Base-by-base conservation (phyloP, 2,113 vertebrate species). In the Delphinus delphis region DNA sequence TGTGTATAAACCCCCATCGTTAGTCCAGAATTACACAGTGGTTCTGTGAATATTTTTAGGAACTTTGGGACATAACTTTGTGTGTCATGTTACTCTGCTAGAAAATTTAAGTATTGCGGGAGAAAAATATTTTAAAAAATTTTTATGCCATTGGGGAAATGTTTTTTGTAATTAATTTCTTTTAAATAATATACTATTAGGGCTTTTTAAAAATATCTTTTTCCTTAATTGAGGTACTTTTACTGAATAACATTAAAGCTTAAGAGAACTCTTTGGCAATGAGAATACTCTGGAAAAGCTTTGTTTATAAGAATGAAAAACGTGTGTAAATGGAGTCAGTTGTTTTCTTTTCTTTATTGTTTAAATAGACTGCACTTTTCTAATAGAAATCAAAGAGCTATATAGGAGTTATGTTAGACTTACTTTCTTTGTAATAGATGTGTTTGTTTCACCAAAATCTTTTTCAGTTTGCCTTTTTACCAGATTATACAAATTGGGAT, bases 301-400 rank as follows among this genome's bases (percentile, higher is more conserved):
- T 85, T 88, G 58, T 76, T 28, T 36, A 23, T 74, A 80, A 70
- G n/a, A 97, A 63, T 82, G 68, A 87, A 92, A 86, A 58, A 76
- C n/a, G 8, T 80, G 26, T 96, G 25, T 70, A 62, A 67, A 62
- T 83, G 21, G 25, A 11, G 20, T 90, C 8, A 65, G 25, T 81
- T 90, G 44, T 93, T 89, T 95, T 77, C 63, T 70, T 94, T 82
- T 80, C 53, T 95, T 88, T 77, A 85, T 76, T 92, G 31, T 93
- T 92, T 82, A 92, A 86, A 93, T 90, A 77, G 14, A 70, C 15
- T 82, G 11, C 3, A 47, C 55, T 83, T 96, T 93, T 95, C 58
- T 95, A 25, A 41, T 70, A 83, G 60, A 89, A 93, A 65, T 89
- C 71, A 80, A 25, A 74, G 7, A 90, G 14, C 63, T 23, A 62